Evolutionary conservation across 2,888 invertebrate species (phyloP).

Genomic region (Tenthredo scrophulariae): DNA sequence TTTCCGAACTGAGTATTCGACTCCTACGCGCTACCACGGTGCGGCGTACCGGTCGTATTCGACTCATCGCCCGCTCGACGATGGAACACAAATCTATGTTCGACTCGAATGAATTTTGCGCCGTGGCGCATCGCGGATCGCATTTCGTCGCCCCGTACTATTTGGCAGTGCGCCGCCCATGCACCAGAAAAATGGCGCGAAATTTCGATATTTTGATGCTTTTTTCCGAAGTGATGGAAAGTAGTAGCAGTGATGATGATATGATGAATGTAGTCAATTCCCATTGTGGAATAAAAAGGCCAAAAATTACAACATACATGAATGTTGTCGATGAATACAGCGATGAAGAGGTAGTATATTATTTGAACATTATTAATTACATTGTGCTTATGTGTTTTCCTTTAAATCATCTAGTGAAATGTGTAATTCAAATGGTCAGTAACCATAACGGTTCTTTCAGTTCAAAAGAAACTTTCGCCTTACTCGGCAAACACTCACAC

Average conservation of each 20-base stretch:
- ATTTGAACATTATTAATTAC: neutral
- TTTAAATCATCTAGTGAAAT: too few relatives aligned
- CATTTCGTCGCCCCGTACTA: neutral
- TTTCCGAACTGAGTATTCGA: neutral
- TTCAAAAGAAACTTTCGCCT: slow-evolving; percentile 1
- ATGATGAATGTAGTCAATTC: neutral
- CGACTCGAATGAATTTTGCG: neutral
- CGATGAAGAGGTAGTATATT: slow-evolving; percentile 1
- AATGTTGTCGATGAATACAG: neutral
- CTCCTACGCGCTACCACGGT: neutral
- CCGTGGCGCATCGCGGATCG: neutral
- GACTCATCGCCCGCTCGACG: neutral
- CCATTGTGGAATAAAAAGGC: neutral
- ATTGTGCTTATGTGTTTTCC: too few relatives aligned
- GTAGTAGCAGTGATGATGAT: neutral
- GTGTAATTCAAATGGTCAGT: neutral
- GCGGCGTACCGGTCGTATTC: too few relatives aligned
- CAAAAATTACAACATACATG: neutral
- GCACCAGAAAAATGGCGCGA: slow-evolving; percentile 7
- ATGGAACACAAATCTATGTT: neutral
- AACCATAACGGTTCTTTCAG: neutral
- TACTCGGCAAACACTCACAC: neutral
- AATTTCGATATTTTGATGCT: neutral
- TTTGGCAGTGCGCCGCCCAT: neutral
- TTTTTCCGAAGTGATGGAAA: slow-evolving; percentile 3